phyloP scores from a whole-genome alignment of 2,797 vertebrate genomes.

The Epinephelus malabaricus region DNA sequence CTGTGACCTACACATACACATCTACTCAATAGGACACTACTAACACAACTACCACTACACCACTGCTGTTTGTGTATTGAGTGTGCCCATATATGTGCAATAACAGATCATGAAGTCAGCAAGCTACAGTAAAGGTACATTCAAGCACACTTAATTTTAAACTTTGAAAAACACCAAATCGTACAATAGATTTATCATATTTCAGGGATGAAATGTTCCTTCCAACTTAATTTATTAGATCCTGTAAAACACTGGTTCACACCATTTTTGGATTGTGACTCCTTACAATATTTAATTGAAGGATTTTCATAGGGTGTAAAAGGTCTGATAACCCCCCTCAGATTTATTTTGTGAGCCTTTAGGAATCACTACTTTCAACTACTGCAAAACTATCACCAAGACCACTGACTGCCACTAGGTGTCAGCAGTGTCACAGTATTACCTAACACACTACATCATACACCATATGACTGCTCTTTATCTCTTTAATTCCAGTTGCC shows the following conservation, averaged over 20 bases:
- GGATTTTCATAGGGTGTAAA: neutral
- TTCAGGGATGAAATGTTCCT: too few relatives aligned
- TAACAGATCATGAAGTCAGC: neutral
- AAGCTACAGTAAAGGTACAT: neutral
- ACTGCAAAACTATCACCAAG: neutral
- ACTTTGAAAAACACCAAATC: neutral
- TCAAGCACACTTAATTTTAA: neutral
- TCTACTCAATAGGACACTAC: too few relatives aligned
- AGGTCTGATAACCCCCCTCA: neutral
- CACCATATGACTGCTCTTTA: neutral
- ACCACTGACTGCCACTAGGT: slow-evolving; percentile 60
- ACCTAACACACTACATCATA: neutral
- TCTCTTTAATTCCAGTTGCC: neutral
- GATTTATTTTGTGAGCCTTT: neutral
- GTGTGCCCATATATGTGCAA: neutral
- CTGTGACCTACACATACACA: too few relatives aligned
- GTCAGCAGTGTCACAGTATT: slow-evolving; percentile 56
- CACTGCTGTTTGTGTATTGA: neutral
- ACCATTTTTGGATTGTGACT: too few relatives aligned
- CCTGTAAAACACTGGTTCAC: too few relatives aligned
- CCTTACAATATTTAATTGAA: neutral
- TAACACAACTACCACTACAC: too few relatives aligned
- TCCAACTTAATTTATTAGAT: too few relatives aligned
- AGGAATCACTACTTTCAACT: neutral
- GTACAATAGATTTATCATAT: too few relatives aligned